A percentile compares a stretch with the other conserved stretches of the same genome.
phyloP scores from a whole-genome alignment of 2,888 invertebrate species.

The Enchytraeus crypticus region DNA sequence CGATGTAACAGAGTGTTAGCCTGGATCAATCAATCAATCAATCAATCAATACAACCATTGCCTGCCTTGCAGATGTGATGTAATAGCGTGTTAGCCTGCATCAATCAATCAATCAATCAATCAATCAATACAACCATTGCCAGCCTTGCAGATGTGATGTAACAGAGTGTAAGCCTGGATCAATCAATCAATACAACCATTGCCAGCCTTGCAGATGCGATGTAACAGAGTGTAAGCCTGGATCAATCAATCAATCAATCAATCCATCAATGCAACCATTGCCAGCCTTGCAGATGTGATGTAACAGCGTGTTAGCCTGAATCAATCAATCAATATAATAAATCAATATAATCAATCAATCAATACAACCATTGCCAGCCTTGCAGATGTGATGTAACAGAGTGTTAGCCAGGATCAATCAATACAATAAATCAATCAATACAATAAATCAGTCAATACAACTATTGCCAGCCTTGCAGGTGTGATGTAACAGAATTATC shows the following conservation, averaged over 20 bases:
- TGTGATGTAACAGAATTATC: too few species aligned
- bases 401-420: constrained; percentile 33
- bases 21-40: constrained; percentile 13
- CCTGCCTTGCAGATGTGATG: constrained; percentile 34
- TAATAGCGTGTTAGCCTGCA: constrained; percentile 31
- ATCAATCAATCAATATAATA: background rate
- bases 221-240: constrained; percentile 33
- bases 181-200: constrained; percentile 36
- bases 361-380: constrained; percentile 36
- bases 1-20: constrained; percentile 34
- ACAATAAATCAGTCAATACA: too few species aligned
- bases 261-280: constrained; percentile 38
- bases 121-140: constrained; percentile 36
- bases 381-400: constrained; percentile 34
- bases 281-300: constrained; percentile 35
- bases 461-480: too few species aligned
- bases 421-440: too few species aligned
- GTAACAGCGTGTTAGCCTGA: constrained; percentile 33
- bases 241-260: background rate
- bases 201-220: constrained; percentile 35
- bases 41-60: too few species aligned
- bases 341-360: too few species aligned
- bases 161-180: constrained; percentile 34
- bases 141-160: constrained; percentile 34
- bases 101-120: too few species aligned